Evolutionary conservation across 2,113 vertebrate genomes (phyloP).

Genomic region (Salvelinus alpinus): DNA sequence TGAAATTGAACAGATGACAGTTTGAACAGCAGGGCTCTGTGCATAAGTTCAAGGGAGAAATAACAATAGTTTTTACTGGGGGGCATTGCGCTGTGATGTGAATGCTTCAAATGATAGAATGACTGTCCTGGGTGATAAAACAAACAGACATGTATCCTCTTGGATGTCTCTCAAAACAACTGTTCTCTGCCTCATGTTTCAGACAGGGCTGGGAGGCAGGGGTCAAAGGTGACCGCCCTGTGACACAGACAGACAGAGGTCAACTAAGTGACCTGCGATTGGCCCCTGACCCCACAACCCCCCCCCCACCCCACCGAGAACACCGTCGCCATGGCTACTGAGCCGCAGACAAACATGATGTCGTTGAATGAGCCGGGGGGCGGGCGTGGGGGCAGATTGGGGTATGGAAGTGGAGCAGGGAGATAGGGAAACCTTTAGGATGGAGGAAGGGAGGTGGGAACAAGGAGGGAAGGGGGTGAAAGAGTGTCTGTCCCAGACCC

Average conservation of each 20-base stretch:
- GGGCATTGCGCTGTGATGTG: constrained; percentile 39
- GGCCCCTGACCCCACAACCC: constrained; percentile 50
- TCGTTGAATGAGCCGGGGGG: constrained; percentile 28
- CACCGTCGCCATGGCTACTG: constrained; percentile 55
- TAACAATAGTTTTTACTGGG: constrained; percentile 36
- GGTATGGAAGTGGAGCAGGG: neutral
- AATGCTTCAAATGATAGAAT: constrained; percentile 51
- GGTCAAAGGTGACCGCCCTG: constrained; percentile 55
- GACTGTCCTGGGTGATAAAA: constrained; percentile 38
- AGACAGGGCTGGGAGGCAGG: constrained; percentile 7
- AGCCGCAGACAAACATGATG: constrained; percentile 62
- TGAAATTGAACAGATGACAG: constrained; percentile 62
- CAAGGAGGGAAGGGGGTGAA: constrained; percentile 31
- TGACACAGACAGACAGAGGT: constrained; percentile 61
- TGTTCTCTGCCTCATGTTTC: constrained; percentile 39
- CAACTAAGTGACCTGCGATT: constrained; percentile 53
- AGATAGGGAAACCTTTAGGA: too few relatives aligned
- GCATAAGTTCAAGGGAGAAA: constrained; percentile 42
- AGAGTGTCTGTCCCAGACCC: constrained; percentile 36
- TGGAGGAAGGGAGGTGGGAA: neutral
- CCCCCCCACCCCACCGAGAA: constrained; percentile 2
- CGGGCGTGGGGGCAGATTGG: constrained; percentile 3
- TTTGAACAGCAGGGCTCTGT: constrained; percentile 38
- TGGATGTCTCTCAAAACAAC: constrained; percentile 24
- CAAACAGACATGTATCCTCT: constrained; percentile 33